Evolutionary conservation across 2,113 vertebrate genomes (phyloP).

Genomic region (Pteropus alecto): DNA sequence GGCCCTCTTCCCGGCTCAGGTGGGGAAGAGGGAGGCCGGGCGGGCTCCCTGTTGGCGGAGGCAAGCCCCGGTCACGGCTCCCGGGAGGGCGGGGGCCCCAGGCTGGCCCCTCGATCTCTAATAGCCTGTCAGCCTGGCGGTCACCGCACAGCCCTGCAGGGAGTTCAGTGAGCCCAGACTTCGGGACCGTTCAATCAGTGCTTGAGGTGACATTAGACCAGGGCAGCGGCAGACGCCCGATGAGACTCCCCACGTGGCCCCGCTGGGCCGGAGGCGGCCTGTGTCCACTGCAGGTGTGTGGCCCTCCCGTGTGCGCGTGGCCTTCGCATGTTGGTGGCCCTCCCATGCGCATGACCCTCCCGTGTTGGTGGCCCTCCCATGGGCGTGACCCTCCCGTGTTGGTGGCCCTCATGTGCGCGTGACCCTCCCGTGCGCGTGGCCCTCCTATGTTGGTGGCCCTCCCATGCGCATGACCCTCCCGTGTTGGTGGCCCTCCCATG

Average conservation of each 20-base stretch:
- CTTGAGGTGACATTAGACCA: not conserved
- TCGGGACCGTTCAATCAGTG: fast-evolving
- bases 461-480: too few species aligned
- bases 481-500: too few species aligned
- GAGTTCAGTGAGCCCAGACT: not conserved
- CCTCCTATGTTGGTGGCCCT: too few species aligned
- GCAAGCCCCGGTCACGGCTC: not conserved
- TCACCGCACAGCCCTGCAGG: fast-evolving
- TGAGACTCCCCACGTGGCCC: fast-evolving
- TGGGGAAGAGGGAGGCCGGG: not conserved
- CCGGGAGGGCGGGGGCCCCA: not conserved
- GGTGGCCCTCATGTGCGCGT: fast-evolving
- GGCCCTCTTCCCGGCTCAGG: not conserved
- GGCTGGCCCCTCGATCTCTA: not conserved
- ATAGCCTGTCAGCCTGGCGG: fast-evolving
- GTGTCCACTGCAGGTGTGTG: not conserved
- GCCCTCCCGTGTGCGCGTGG: too few species aligned
- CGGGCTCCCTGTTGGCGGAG: not conserved
- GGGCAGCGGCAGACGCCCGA: fast-evolving
- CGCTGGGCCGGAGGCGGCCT: fast-evolving
- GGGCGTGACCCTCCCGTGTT: too few species aligned
- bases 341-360: too few species aligned
- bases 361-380: too few species aligned
- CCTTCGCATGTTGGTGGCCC: too few species aligned
- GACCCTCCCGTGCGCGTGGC: too few species aligned